Base-by-base conservation (phyloP, 2,797 vertebrate species). In the Dendrocincla fuliginosa region DNA sequence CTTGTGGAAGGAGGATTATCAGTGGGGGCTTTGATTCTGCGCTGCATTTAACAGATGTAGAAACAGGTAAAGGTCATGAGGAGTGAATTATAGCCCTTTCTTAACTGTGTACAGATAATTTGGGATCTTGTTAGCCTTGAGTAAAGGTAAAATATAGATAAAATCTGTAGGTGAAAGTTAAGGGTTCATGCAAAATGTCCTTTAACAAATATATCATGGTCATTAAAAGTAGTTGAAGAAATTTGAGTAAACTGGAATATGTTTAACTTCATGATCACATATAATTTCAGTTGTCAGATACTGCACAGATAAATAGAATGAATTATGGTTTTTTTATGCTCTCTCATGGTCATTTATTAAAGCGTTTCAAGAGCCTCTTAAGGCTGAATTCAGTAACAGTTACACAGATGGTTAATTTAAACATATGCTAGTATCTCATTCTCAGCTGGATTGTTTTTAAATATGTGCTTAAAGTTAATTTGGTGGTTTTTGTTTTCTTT, bases 21-120 rank as follows among this genome's bases (percentile, higher is more conserved):
- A 99, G 98, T 4, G 99, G 99, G 5, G 99, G 99, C 76, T 99
- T 99, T 74, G 99, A 99, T 97, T 98, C 98, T 41, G 97, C 95
- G 24, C 96, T 98, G 64, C 97, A 97, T 94, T 92, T 99, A 87
- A 99, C 98, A 27, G 99, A 99, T 68, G 97, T 98, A 8, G 99
- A 99, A 97, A 99, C 99, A 86, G 99, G 99, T 99, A 94, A 96
- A 61, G 46, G 24, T 47, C 37, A 13, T 3, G 2, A 41, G n/a
- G 8, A 19, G 5, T 61, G 37, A 11, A 18, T 56, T 57, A 5
- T 12, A 59, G 41, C 20, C 24, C 28, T 80, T 3, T 49, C n/a
- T 83, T 75, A 59, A 19, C 17, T 33, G 16, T 60, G 56, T 41
- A 19, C 32, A 28, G 27, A 8, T 44, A 57, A 20, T 27, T 37